A percentile compares a stretch with the other conserved stretches of the same genome.
Evolutionary conservation across 1,140 invertebrate species (phyloP).

Genomic region (Apis mellifera): DNA sequence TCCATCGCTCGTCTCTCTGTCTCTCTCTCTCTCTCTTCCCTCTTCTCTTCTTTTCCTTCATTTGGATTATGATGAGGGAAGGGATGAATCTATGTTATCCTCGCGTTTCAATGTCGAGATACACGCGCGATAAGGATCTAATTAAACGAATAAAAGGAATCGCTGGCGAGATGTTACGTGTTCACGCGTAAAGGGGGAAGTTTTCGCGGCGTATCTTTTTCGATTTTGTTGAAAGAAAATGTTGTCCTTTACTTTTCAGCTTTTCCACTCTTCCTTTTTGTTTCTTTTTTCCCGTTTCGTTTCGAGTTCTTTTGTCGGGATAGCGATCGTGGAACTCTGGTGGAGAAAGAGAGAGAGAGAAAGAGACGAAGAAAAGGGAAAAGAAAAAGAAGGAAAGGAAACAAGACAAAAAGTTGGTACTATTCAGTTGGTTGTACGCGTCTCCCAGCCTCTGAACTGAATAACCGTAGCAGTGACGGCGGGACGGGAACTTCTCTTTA

Average conservation of each 20-base stretch:
- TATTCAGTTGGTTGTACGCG: slow-evolving; percentile 30
- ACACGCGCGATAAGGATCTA: background rate
- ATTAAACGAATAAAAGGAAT: slow-evolving; percentile 1
- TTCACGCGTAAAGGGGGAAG: background rate
- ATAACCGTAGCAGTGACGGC: slow-evolving; percentile 44
- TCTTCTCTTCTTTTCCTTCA: background rate
- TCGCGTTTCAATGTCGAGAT: too few relatives aligned
- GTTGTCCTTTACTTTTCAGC: slow-evolving; percentile 17
- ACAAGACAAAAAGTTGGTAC: background rate
- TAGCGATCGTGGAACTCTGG: background rate
- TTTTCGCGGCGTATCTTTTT: background rate
- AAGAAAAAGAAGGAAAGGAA: background rate
- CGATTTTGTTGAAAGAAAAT: slow-evolving; percentile 25
- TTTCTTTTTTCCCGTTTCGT: background rate
- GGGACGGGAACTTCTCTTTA: slow-evolving; percentile 54
- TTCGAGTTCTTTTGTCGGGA: slow-evolving; percentile 7
- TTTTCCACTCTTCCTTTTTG: slow-evolving; percentile 3
- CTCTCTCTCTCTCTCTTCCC: too few relatives aligned
- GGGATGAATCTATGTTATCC: too few relatives aligned
- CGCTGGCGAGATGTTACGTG: background rate
- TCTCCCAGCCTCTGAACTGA: slow-evolving; percentile 43
- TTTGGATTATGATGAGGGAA: too few relatives aligned
- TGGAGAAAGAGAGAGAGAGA: too few relatives aligned
- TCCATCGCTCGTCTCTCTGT: too few relatives aligned
- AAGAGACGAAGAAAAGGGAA: too few relatives aligned